Base-by-base conservation (phyloP, 2,888 invertebrate genomes). In the Lapara coniferarum region DNA sequence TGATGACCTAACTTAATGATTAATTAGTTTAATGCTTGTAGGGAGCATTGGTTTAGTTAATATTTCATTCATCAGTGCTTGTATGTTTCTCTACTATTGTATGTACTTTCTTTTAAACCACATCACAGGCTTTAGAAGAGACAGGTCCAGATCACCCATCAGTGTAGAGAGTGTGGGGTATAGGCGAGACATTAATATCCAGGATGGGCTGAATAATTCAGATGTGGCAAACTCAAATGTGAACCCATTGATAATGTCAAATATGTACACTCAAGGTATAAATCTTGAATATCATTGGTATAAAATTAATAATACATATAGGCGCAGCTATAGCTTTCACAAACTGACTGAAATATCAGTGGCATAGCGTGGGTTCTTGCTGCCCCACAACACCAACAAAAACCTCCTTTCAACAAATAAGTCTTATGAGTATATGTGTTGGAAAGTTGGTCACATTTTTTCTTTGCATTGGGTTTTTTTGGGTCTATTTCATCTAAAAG, bases 231-330 rank as follows among this genome's bases (percentile, higher is more conserved):
- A 75, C 74, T 46, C 73, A 44, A 85, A 80, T 77, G 88, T 92
- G 82, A 91, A 87, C 73, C 87, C 84, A 69, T 89, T 92, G 89
- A 87, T 93, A 86, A 89, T 93, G 88, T 71, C 87, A 19, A 90
- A 87, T 75, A 89, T 92, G 88, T 92, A 89, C 81, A 77, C 82
- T 66, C 92, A 90, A 87, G 90, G 92, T 92, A 79, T 16, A 7
- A 16, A 63, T 13, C 5, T 19, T 37, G 8, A 53, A 13, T 68
- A 57, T 57, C 30, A 57, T 5, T 53, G 14, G 53, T 46, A 19
- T 69, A 25, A 25, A 25, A 25, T 25, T 25, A 25, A 25, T 25
- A 25, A 25, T 25, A n/a, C n/a, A n/a, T n/a, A n/a, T n/a, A n/a
- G n/a, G n/a, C n/a, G n/a, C n/a, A n/a, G n/a, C n/a, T n/a, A n/a